These are phyloP conservation scores for Ceratosolen fusciceps DNA, from an alignment of 1,140 invertebrate species.

Conservation along the genomic window DNA sequence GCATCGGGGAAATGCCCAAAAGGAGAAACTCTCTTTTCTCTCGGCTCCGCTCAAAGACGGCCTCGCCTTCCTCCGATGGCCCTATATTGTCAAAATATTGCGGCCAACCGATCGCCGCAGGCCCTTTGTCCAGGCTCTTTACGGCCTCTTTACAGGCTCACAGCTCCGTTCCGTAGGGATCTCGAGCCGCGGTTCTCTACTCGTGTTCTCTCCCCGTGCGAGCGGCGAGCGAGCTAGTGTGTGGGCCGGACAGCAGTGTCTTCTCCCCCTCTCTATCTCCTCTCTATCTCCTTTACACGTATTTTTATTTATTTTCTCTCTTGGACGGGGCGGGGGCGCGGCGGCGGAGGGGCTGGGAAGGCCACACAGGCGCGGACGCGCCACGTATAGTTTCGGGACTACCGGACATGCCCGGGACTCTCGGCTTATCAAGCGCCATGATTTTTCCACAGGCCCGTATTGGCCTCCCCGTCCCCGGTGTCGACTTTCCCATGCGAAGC, in stretches of 20 bases:
- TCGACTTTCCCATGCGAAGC: not conserved
- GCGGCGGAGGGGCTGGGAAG: no score
- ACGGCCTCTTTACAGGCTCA: constrained; percentile 63
- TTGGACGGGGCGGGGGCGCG: not conserved
- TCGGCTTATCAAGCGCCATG: not conserved
- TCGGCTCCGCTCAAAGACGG: not conserved
- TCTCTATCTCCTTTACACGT: not conserved
- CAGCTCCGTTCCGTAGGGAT: constrained; percentile 51
- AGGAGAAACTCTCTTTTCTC: not conserved
- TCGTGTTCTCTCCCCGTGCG: no score
- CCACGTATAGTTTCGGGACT: no score
- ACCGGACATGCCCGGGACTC: not conserved
- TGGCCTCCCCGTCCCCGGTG: not conserved
- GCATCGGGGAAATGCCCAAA: not conserved
- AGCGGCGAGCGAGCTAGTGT: not conserved
- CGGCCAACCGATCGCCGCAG: constrained; percentile 61
- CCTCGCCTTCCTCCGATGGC: constrained; percentile 61
- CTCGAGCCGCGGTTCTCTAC: not conserved
- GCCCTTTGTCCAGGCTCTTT: constrained; percentile 45
- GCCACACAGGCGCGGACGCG: no score
- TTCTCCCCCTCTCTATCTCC: not conserved
- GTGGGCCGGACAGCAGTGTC: not conserved
- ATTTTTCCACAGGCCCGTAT: not conserved
- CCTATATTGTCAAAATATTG: constrained; percentile 72
- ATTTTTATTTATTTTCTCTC: not conserved